Percentiles rank a stretch among this genome's conserved stretches.
phyloP scores from a whole-genome alignment of 2,888 invertebrate species.

The Chloromyia formosa region DNA sequence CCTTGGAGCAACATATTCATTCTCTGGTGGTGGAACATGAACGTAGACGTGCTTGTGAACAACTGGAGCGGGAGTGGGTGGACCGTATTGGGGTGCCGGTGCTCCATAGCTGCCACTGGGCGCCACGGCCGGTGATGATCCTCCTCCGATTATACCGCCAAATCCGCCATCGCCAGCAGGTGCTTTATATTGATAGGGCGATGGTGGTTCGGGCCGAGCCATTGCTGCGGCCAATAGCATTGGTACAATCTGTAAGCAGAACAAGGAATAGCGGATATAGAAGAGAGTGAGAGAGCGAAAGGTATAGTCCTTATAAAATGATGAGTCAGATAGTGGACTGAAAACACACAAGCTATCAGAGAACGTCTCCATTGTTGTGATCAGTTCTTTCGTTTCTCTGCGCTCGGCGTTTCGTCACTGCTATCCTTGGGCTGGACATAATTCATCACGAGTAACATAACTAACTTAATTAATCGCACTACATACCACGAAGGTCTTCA shows the following conservation, averaged over 20 bases:
- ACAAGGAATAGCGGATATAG: too few species aligned
- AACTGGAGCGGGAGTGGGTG: constrained; percentile 77
- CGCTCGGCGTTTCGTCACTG: too few species aligned
- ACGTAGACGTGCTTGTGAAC: constrained; percentile 92
- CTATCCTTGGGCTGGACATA: too few species aligned
- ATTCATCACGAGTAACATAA: too few species aligned
- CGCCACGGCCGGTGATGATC: constrained; percentile 31
- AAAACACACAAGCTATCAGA: too few species aligned
- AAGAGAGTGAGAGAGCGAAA: too few species aligned
- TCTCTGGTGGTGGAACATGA: constrained; percentile 88
- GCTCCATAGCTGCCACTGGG: constrained; percentile 66
- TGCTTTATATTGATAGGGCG: constrained; percentile 57
- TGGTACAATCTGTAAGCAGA: constrained; percentile 30
- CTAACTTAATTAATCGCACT: too few species aligned
- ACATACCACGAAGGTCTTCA: constrained; percentile 25
- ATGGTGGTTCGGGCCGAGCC: constrained; percentile 54
- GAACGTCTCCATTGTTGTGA: too few species aligned
- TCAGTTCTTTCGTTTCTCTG: too few species aligned
- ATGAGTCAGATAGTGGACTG: too few species aligned
- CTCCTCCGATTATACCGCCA: constrained; percentile 44
- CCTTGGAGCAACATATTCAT: constrained; percentile 76
- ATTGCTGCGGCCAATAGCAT: constrained; percentile 50
- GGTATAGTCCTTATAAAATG: too few species aligned
- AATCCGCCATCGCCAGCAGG: constrained; percentile 65
- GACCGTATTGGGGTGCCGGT: constrained; percentile 74